Evolutionary conservation across 2,888 invertebrate genomes (phyloP), one percentile per base, ranked within the genome.

Genomic region (Vanessa cardui): DNA sequence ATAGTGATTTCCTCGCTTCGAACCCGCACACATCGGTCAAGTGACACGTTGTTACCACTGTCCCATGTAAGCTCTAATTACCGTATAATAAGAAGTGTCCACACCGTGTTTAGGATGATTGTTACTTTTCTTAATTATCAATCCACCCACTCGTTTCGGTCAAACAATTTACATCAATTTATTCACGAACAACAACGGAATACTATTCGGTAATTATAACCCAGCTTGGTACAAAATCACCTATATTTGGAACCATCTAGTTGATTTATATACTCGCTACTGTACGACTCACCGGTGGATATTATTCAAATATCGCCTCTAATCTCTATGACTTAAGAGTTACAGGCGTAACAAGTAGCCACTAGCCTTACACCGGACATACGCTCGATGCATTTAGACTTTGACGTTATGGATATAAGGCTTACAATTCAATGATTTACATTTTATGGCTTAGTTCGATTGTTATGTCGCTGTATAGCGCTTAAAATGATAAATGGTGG

Each of bases 221-320:
- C 65, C 60, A 50, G 63, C 68, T 64, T 72, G 71, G 73, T 71
- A 74, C 76, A 72, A 82, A 86, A 87, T 86, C 82, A 86, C 83
- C 81, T 80, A 81, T 83, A 87, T 88, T 87, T 83, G 69, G 76
- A 80, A 80, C 80, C 76, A 82, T 88, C 84, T 76, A 76, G 66
- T 71, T 88, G 88, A 89, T 88, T 88, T 88, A 88, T 83, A 78
- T 74, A 77, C 78, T 78, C 75, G 76, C 78, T 78, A 74, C 75
- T 68, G 70, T 52, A 62, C 50, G n/a, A 4, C 39, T 39, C 26
- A 31, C 54, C 31, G 18, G 16, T 16, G 8, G 2, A n/a, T 31
- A n/a, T 9, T 18, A 39, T 56, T 39, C 18, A 5, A 39, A 56
- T 39, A 56, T 12, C 18, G 9, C 56, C 56, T 56, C n/a, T 56